Conservation (phyloP, 2,888 invertebrate species). For the Metopia argyrocephala region DNA sequence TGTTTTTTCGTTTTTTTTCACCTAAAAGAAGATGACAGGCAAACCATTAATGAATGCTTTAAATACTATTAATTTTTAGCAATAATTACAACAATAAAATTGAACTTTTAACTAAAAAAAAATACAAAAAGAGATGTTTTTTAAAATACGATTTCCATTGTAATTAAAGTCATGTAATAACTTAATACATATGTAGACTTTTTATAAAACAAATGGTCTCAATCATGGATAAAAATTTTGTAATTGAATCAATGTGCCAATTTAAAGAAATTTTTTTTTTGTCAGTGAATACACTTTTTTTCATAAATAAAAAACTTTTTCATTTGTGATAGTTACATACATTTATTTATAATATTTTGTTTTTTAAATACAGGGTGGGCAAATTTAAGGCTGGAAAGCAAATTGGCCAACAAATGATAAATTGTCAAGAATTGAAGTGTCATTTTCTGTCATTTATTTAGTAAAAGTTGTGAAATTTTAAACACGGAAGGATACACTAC, state of each 20-base stretch:
- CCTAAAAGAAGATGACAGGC: not conserved
- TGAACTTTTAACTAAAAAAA: not conserved
- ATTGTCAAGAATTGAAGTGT: too few species aligned
- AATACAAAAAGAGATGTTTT: not conserved
- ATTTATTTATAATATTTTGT: not conserved
- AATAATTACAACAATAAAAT: slow-evolving; percentile 6
- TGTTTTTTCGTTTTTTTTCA: not conserved
- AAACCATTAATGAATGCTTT: slow-evolving; percentile 10
- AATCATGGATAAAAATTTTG: not conserved
- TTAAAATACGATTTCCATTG: too few species aligned
- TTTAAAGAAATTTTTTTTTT: slow-evolving; percentile 4
- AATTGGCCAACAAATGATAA: too few species aligned
- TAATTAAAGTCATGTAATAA: too few species aligned
- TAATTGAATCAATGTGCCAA: slow-evolving; percentile 32
- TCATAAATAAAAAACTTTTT: too few species aligned
- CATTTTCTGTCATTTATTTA: too few species aligned
- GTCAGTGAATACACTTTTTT: not conserved
- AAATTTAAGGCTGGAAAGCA: too few species aligned
- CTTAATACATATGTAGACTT: too few species aligned
- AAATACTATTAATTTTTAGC: slow-evolving; percentile 23
- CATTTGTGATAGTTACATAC: not conserved
- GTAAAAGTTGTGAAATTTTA: too few species aligned
- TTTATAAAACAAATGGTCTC: not conserved
- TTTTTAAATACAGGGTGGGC: too few species aligned
- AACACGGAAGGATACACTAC: too few species aligned